Evolutionary conservation across 2,888 invertebrate genomes (phyloP), one percentile per base, ranked within the genome.

Genomic region (Melinaea menophilus): DNA sequence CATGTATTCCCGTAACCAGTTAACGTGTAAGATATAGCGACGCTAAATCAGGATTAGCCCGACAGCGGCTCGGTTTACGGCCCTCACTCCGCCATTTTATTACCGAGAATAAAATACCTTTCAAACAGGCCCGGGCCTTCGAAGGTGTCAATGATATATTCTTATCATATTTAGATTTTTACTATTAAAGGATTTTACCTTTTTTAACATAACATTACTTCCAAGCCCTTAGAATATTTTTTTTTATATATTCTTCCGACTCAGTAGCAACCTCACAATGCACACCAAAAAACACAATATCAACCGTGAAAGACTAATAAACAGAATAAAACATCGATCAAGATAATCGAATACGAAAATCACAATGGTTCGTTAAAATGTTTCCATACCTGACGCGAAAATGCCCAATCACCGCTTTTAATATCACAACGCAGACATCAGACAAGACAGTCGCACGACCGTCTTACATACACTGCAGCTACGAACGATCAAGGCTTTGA

Each of bases 331-430:
- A 80, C 87, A 86, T 83, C 81, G 75, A 84, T 82, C 82, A 81
- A 79, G 75, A 86, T 90, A 89, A 90, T 89, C 88, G 87, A 86
- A 85, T 84, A 79, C 75, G 68, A 78, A 82, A 88, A 80, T 78
- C 83, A 90, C 89, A 90, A 90, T 90, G 90, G 84, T 88, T 89
- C 88, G 84, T 89, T 90, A 90, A 79, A 80, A 76, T 77, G 75
- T 76, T 72, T 72, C 75, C 77, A 71, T 82, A 83, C 78, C 79
- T 79, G 77, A 72, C 72, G 73, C 76, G 72, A 86, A 88, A 85
- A 78, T 73, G 90, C 87, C 75, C 75, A 73, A 88, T 90, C 90
- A 90, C 84, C 73, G 78, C 83, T 87, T 90, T 90, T 90, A 90
- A 90, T 90, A 88, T 79, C 74, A 31, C 3, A 13, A 13, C 45